Base-by-base conservation (phyloP, 2,113 vertebrate species). In the Psilopsiagon aurifrons region DNA sequence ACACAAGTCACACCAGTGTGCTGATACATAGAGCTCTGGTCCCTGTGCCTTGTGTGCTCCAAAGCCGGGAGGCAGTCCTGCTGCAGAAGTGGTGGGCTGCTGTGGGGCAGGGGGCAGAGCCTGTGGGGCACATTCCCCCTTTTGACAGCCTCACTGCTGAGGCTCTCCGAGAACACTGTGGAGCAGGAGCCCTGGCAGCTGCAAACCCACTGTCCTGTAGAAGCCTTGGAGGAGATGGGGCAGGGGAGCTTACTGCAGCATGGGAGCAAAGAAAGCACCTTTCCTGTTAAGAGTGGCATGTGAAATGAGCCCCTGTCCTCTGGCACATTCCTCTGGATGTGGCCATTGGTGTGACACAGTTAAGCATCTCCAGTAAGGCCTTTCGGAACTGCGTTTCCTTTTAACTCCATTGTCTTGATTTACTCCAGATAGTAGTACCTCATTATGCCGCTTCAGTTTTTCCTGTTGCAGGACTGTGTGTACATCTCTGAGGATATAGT, bases 21-120 rank as follows among this genome's bases (percentile, higher is more conserved):
- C 66, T 52, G 41, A 17, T n/a, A 44, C 0, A 2, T 19, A 44
- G 62, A 68, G 28, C 67, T 62, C 17, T 10, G 66, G 6, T 41
- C 33, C 1, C 0, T 41, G 41, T 3, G 12, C 13, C 0, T 18
- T 16, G 27, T 47, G 43, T 19, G 24, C 7, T n/a, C 37, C 0
- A 0, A 46, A 68, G 66, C 28, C 3, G 18, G 29, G 62, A 44
- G 67, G 35, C 8, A 8, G 0, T 92, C 37, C 2, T 3, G 10
- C 51, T 37, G n/a, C 54, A 27, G 63, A 29, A 55, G 24, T 2
- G 0, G 2, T 47, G 52, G 10, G 35, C 47, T 43, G 31, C 63
- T 29, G 2, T 0, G 28, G 37, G 43, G 4, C 3, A 16, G 22
- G 2, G 37, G 11, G n/a, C 28, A 82, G 28, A 52, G 27, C 20